phyloP scores from a whole-genome alignment of 92 coral and sea anemone species.

The Palythoa grandis region DNA sequence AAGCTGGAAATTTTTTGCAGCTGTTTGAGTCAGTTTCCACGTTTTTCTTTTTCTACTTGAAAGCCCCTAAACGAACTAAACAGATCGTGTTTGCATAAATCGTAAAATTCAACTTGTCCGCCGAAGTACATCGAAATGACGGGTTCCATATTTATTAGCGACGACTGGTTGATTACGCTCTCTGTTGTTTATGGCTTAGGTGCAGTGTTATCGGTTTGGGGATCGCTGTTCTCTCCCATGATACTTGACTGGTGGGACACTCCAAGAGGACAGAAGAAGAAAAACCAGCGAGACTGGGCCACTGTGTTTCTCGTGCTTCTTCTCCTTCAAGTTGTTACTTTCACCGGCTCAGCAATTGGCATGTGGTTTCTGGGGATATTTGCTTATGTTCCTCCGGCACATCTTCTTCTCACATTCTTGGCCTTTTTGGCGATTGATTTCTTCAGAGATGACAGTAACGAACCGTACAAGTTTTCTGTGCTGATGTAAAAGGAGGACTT shows the following conservation, averaged over 20 bases:
- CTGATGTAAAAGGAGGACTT: neutral
- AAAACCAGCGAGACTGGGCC: slow-evolving; percentile 95
- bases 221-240: slow-evolving; percentile 88
- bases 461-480: slow-evolving; percentile 87
- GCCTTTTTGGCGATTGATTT: slow-evolving; percentile 97
- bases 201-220: slow-evolving; percentile 92
- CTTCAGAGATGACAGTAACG: slow-evolving; percentile 89
- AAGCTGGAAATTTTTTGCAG: too few species aligned
- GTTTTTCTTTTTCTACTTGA: neutral
- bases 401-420: slow-evolving; percentile 82
- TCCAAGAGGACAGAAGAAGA: slow-evolving; percentile 94
- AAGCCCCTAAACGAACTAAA: neutral
- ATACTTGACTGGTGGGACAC: slow-evolving; percentile 97
- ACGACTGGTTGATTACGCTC: slow-evolving; percentile 97
- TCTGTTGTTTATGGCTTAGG: slow-evolving; percentile 95
- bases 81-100: neutral
- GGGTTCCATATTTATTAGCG: slow-evolving; percentile 83
- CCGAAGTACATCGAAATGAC: slow-evolving; percentile 45
- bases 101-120: neutral
- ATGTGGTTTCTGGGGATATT: slow-evolving; percentile 95
- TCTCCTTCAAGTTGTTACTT: slow-evolving; percentile 90
- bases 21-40: neutral
- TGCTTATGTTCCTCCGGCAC: slow-evolving; percentile 93
- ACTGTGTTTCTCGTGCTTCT: slow-evolving; percentile 89
- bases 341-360: slow-evolving; percentile 94